Base-by-base conservation (phyloP, 2,113 vertebrate species). In the Aegotheles bennettii region DNA sequence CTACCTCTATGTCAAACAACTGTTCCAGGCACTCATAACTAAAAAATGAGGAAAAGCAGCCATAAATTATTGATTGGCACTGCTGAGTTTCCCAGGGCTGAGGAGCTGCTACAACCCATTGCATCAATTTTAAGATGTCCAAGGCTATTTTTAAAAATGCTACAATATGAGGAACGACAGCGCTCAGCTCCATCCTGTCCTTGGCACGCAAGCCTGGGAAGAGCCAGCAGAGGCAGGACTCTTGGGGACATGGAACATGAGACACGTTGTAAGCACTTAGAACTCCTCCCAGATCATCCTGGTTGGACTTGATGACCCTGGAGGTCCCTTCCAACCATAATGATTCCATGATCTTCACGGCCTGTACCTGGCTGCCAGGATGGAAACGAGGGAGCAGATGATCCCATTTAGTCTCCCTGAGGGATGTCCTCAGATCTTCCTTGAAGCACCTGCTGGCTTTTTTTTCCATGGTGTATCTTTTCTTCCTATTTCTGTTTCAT, bases 1-100 rank as follows among this genome's bases (percentile, higher is more conserved):
- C 33, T 31, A 31, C 8, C 6, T 5, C 26, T 23, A 3, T 4
- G 2, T 48, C 61, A 26, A 42, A 26, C 43, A 21, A 54, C 38
- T 10, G 1, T 9, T 71, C 47, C 43, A 5, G 2, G 53, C 0
- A 3, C 64, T 61, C 63, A 9, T 14, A 15, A 64, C 53, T 53
- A 7, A 77, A 73, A 19, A 54, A 36, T 28, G 61, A 53, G 54
- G 53, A 40, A 50, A 36, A 86, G 68, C 50, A 56, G 51, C 70
- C 24, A 87, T 81, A 16, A 88, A 91, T 76, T 16, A 71, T 75
- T 57, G 14, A 78, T 56, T 11, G 47, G 79, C 53, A 23, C 47
- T 57, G 5, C 76, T 13, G 4, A 36, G 47, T 10, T 74, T 81
- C 67, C 56, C 78, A 29, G 71, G 69, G 63, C 43, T 43, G 63